Evolutionary conservation across 1,140 invertebrate genomes (phyloP).

Genomic region (Calephelis virginiensis): DNA sequence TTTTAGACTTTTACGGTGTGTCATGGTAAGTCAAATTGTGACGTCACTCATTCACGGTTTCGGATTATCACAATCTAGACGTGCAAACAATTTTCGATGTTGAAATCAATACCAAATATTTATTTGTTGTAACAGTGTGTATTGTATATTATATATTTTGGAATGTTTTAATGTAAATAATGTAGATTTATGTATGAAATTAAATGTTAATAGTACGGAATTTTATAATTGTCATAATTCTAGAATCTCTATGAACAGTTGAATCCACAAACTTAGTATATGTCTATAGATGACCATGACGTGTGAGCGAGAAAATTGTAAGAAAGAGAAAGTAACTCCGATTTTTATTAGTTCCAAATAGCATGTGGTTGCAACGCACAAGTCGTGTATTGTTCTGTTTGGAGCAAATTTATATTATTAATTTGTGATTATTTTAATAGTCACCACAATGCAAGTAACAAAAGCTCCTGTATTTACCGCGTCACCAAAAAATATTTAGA

Average conservation of each 20-base stretch:
- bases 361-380: too few species aligned
- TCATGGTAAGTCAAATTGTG: slow-evolving; percentile 21
- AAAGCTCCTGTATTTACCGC: too few species aligned
- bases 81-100: slow-evolving; percentile 50
- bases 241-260: slow-evolving; percentile 15
- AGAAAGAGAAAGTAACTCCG: too few species aligned
- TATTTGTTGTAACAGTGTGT: slow-evolving; percentile 7
- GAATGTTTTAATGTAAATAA: slow-evolving; percentile 61
- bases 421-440: too few species aligned
- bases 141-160: slow-evolving; percentile 55
- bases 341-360: too few species aligned
- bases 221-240: slow-evolving; percentile 42
- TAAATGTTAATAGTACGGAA: slow-evolving; percentile 55
- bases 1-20: slow-evolving; percentile 17
- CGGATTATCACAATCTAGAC: slow-evolving; percentile 25
- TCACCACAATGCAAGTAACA: too few species aligned
- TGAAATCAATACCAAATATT: slow-evolving; percentile 13
- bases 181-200: slow-evolving; percentile 51
- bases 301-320: too few species aligned
- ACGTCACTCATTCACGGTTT: slow-evolving; percentile 20
- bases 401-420: too few species aligned
- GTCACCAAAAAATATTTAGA: too few species aligned
- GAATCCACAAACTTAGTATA: slow-evolving; percentile 3
- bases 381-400: too few species aligned
- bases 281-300: too few species aligned